Conservation (phyloP, 2,888 invertebrate species). For the Aplocera efformata region DNA sequence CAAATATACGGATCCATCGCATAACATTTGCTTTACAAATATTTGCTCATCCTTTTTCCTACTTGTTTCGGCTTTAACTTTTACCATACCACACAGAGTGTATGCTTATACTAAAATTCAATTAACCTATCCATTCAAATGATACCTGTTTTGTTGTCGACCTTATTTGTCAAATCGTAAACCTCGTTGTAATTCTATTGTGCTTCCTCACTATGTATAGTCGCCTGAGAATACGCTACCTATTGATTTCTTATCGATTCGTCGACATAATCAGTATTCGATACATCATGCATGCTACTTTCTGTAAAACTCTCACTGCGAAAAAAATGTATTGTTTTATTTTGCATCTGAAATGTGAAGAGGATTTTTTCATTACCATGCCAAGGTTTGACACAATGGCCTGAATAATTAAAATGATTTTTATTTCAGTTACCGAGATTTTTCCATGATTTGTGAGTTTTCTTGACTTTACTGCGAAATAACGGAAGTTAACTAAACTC, state of each 20-base stretch:
- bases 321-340: slow-evolving; percentile 14
- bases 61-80: too few species aligned
- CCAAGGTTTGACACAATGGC: too few species aligned
- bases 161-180: slow-evolving; percentile 33
- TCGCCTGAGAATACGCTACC: slow-evolving; percentile 27
- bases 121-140: slow-evolving; percentile 23
- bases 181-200: slow-evolving; percentile 42
- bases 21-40: background rate
- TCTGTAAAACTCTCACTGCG: slow-evolving; percentile 25
- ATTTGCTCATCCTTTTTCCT: too few species aligned
- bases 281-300: slow-evolving; percentile 15
- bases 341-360: background rate
- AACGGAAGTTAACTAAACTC: too few species aligned
- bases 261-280: slow-evolving; percentile 33
- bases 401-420: too few species aligned
- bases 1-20: too few species aligned
- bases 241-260: slow-evolving; percentile 32
- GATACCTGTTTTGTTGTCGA: too few species aligned
- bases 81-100: too few species aligned
- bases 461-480: too few species aligned
- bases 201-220: slow-evolving; percentile 26
- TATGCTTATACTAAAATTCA: background rate
- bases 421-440: too few species aligned
- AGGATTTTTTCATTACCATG: background rate
- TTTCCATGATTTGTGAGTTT: too few species aligned